phyloP scores from a whole-genome alignment of 2,113 vertebrate genomes.

The Apus apus region DNA sequence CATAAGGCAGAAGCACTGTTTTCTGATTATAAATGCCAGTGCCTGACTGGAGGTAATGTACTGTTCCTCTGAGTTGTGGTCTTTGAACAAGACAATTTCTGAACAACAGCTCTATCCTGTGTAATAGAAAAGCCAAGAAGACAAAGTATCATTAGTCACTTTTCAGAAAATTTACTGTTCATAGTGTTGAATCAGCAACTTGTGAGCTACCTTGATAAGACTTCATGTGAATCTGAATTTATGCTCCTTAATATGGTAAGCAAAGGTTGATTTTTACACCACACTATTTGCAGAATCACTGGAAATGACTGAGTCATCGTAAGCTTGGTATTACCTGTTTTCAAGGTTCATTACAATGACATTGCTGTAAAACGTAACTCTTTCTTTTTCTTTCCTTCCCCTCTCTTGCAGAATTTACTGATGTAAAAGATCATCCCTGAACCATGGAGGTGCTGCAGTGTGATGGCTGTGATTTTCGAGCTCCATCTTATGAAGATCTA shows the following conservation, averaged over 20 bases:
- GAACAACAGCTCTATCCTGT: background rate
- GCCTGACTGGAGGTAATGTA: background rate
- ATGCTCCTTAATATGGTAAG: background rate
- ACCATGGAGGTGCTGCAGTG: constrained; percentile 98
- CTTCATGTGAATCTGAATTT: background rate
- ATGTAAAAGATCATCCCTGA: constrained; percentile 86
- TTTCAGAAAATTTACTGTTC: background rate
- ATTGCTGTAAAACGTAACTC: background rate
- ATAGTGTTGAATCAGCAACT: background rate
- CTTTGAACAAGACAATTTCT: background rate
- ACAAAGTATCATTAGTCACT: background rate
- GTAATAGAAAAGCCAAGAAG: background rate
- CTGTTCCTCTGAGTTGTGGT: background rate
- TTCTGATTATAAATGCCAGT: background rate
- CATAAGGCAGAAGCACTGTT: background rate
- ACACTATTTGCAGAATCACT: background rate
- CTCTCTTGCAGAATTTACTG: constrained; percentile 82
- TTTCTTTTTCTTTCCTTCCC: background rate
- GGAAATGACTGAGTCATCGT: background rate
- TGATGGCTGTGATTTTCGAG: constrained; percentile 97
- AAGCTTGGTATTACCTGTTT: background rate
- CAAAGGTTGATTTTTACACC: background rate
- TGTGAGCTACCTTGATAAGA: background rate
- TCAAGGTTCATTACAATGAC: background rate
- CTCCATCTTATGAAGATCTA: constrained; percentile 94